Evolutionary conservation across 2,888 invertebrate species (phyloP).

Genomic region (Brenthis daphne): DNA sequence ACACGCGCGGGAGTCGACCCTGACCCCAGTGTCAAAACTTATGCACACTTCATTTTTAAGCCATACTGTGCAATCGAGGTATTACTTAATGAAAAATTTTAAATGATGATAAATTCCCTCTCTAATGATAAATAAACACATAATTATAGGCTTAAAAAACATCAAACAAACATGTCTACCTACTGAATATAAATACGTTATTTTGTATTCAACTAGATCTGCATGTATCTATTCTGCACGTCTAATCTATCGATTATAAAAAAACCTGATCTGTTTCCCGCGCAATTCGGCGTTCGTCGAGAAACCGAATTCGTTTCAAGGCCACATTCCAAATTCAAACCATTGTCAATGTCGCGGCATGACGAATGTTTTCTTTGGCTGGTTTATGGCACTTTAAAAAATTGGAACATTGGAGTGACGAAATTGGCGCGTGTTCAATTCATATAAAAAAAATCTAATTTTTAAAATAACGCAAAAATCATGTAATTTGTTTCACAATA

Average conservation of each 20-base stretch:
- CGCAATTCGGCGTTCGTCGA: slow-evolving; percentile 59
- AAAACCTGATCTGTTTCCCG: slow-evolving; percentile 63
- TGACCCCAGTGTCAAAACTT: no score
- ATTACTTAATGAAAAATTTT: background rate
- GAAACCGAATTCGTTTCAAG: slow-evolving; percentile 74
- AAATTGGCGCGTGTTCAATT: slow-evolving; percentile 31
- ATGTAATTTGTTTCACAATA: slow-evolving; percentile 5
- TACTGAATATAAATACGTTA: slow-evolving; percentile 29
- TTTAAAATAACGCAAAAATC: background rate
- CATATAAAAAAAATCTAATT: slow-evolving; percentile 2
- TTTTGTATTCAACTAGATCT: slow-evolving; percentile 28
- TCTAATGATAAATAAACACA: background rate
- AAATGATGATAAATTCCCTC: background rate
- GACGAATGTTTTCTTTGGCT: slow-evolving; percentile 68
- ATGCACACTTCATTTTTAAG: background rate
- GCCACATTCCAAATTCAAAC: slow-evolving; percentile 77
- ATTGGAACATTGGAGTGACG: slow-evolving; percentile 28
- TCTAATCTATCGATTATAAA: slow-evolving; percentile 52
- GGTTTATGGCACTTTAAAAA: slow-evolving; percentile 38
- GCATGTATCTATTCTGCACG: slow-evolving; percentile 52
- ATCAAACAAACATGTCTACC: slow-evolving; percentile 6
- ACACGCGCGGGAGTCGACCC: no score
- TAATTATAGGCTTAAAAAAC: no score
- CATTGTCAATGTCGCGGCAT: slow-evolving; percentile 76
- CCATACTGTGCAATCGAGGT: no score